These are phyloP conservation scores for Emys orbicularis DNA, from an alignment of 2,797 vertebrate genomes.

Conservation along the genomic window DNA sequence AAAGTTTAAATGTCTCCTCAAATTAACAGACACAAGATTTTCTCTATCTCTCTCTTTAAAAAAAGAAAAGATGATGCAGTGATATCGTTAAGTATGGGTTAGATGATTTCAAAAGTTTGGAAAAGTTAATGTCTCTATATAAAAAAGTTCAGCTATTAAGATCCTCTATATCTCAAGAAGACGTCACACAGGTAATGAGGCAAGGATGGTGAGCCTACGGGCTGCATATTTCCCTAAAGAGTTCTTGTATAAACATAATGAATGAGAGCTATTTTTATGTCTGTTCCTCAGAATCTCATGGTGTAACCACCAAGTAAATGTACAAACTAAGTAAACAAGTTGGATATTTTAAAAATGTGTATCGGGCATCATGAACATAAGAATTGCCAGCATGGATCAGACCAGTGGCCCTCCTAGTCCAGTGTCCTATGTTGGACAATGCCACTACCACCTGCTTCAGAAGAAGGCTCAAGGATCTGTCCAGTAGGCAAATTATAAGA, in stretches of 20 bases:
- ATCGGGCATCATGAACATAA: not conserved
- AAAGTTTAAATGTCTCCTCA: constrained; percentile 56
- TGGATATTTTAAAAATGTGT: not conserved
- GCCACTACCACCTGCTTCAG: not conserved
- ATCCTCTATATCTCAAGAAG: accelerated
- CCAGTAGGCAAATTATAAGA: not conserved
- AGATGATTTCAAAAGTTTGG: not conserved
- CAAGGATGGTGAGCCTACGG: not conserved
- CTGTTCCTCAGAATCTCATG: not conserved
- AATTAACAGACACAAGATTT: not conserved
- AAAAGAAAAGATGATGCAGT: accelerated
- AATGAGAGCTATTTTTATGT: not conserved
- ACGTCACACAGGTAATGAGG: accelerated
- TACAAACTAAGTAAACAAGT: not conserved
- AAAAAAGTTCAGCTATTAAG: accelerated
- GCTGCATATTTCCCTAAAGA: not conserved
- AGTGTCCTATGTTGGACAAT: accelerated
- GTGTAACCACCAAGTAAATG: not conserved
- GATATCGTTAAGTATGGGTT: accelerated
- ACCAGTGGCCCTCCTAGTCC: not conserved
- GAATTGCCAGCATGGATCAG: not conserved
- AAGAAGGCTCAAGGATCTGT: not conserved
- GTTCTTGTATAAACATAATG: not conserved
- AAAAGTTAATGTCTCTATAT: not conserved
- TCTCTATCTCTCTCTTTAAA: not conserved